These are phyloP conservation scores for Torymus texanus DNA, from an alignment of 2,888 invertebrate species.

Conservation along the genomic window DNA sequence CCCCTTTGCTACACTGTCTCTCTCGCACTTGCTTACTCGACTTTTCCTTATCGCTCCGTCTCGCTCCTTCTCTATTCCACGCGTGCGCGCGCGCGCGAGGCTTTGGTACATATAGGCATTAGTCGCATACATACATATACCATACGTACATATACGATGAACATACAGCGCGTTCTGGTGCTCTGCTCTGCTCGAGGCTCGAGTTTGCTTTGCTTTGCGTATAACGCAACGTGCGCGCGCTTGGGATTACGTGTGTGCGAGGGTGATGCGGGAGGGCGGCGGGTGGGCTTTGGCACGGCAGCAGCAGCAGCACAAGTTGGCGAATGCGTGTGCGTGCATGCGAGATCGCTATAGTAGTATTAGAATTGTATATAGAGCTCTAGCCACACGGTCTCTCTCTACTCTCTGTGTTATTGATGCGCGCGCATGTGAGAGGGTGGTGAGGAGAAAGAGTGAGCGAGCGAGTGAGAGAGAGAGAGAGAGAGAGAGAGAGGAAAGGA, in stretches of 20 bases:
- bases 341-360: too few species aligned
- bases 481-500: neutral
- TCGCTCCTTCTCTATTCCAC: conserved; percentile 6
- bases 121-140: too few species aligned
- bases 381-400: too few species aligned
- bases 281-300: neutral
- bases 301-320: too few species aligned
- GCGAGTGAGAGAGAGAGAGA: neutral
- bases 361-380: too few species aligned
- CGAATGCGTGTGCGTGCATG: neutral
- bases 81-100: neutral
- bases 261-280: neutral
- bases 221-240: conserved; percentile 35
- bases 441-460: neutral
- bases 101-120: neutral
- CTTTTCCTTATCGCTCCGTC: conserved; percentile 5
- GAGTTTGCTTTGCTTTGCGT: too few species aligned
- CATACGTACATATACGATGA: too few species aligned
- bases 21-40: too few species aligned
- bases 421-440: conserved; percentile 57
- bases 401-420: conserved; percentile 60
- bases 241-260: conserved; percentile 26
- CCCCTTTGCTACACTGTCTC: too few species aligned
- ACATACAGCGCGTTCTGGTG: too few species aligned
- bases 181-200: neutral